These are phyloP conservation scores for Lasioglossum baleicum DNA, from an alignment of 1,140 invertebrate genomes.

Conservation along the genomic window DNA sequence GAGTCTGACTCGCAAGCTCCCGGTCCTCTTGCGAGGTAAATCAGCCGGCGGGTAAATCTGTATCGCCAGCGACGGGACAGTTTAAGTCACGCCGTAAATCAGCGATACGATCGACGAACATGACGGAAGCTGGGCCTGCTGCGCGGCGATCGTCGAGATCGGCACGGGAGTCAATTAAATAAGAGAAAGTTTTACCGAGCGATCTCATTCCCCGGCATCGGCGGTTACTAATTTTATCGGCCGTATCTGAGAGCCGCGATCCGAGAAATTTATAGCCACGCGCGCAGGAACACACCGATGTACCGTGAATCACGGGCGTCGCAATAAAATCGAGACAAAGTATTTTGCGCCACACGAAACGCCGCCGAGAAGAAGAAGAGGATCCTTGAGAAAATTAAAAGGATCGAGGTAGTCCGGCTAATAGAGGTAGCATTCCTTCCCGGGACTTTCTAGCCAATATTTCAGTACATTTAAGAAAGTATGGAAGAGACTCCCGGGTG, in stretches of 20 bases:
- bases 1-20: neutral
- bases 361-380: too few species aligned
- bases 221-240: slow-evolving; percentile 31
- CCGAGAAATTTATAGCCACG: slow-evolving; percentile 1
- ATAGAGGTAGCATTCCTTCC: neutral
- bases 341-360: neutral
- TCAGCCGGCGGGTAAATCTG: neutral
- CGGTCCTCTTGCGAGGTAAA: neutral
- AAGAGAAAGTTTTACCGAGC: slow-evolving; percentile 21
- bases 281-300: neutral
- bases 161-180: slow-evolving; percentile 34
- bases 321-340: neutral
- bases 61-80: neutral
- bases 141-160: neutral
- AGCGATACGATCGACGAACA: slow-evolving; percentile 37
- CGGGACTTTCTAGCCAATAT: too few species aligned
- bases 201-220: slow-evolving; percentile 9
- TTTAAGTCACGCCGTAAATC: slow-evolving; percentile 30
- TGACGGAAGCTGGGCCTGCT: neutral
- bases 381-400: neutral
- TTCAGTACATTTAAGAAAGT: too few species aligned
- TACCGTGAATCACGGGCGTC: neutral
- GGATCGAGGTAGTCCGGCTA: neutral
- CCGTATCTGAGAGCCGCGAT: slow-evolving; percentile 4
- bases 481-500: too few species aligned